These are phyloP conservation scores for Carlito syrichta DNA, from an alignment of 2,113 vertebrate genomes.

Conservation along the genomic window DNA sequence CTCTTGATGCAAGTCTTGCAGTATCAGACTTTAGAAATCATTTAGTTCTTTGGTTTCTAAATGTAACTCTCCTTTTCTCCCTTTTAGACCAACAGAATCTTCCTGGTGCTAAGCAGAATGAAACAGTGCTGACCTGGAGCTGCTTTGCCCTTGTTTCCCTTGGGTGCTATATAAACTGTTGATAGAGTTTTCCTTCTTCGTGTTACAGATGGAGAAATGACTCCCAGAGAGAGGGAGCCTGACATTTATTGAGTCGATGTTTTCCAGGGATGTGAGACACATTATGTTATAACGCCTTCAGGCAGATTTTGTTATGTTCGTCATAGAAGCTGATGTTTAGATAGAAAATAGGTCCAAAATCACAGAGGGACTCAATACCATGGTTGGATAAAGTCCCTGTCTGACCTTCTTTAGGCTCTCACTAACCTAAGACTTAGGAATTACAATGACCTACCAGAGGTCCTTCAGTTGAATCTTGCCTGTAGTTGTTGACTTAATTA, in stretches of 20 bases:
- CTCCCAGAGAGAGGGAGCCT: neutral
- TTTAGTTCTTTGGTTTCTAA: neutral
- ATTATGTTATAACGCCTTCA: neutral
- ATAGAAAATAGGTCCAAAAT: neutral
- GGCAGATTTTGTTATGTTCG: neutral
- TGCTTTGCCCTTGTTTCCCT: neutral
- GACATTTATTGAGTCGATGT: neutral
- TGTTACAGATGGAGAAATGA: neutral
- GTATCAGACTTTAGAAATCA: neutral
- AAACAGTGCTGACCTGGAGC: neutral
- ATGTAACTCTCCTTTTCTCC: neutral
- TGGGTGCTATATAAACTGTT: neutral
- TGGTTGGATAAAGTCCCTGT: neutral
- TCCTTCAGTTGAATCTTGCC: neutral
- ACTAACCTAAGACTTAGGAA: neutral
- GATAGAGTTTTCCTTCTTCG: neutral
- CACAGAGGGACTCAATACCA: neutral
- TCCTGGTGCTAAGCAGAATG: neutral
- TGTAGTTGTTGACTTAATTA: conserved; percentile 14
- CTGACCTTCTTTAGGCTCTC: neutral
- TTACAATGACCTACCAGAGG: neutral
- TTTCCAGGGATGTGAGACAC: neutral
- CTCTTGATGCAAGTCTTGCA: neutral
- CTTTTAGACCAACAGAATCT: neutral
- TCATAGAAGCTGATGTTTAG: neutral